These are phyloP conservation scores for Hydrozoanthus tunicans DNA, from an alignment of 64 coral and sea anemone genomes.

Conservation along the genomic window DNA sequence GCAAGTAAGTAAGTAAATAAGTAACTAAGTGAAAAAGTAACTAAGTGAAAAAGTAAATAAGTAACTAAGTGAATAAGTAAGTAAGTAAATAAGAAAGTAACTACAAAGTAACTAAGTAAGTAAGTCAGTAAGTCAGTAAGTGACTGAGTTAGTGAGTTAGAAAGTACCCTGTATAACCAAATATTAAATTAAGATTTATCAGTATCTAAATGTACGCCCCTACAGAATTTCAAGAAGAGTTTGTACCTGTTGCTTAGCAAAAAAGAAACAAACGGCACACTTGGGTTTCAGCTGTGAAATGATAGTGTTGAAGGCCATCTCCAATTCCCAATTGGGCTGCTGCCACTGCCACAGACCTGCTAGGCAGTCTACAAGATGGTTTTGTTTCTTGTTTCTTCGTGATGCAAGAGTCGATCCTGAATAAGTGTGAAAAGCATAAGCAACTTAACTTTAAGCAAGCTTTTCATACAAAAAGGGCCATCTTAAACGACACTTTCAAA, in stretches of 20 bases:
- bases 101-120: too few species aligned
- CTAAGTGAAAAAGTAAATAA: too few species aligned
- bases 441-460: background rate
- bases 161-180: background rate
- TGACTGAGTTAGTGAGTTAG: too few species aligned
- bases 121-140: too few species aligned
- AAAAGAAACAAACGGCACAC: constrained; percentile 81
- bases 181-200: background rate
- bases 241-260: constrained; percentile 65
- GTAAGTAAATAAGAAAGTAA: too few species aligned
- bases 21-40: too few species aligned
- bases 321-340: constrained; percentile 62
- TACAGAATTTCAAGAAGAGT: background rate
- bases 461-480: too few species aligned
- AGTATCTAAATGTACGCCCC: too few species aligned
- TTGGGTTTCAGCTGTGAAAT: constrained; percentile 57
- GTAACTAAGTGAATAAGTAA: too few species aligned
- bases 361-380: constrained; percentile 45
- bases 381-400: constrained; percentile 8
- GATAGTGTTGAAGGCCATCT: constrained; percentile 75
- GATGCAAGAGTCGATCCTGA: constrained; percentile 13
- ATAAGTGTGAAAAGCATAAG: background rate
- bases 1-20: too few species aligned
- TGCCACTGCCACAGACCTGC: constrained; percentile 76
- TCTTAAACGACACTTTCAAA: too few species aligned